Evolutionary conservation across 2,888 invertebrate species (phyloP).

Genomic region (Antheraea yamamai): DNA sequence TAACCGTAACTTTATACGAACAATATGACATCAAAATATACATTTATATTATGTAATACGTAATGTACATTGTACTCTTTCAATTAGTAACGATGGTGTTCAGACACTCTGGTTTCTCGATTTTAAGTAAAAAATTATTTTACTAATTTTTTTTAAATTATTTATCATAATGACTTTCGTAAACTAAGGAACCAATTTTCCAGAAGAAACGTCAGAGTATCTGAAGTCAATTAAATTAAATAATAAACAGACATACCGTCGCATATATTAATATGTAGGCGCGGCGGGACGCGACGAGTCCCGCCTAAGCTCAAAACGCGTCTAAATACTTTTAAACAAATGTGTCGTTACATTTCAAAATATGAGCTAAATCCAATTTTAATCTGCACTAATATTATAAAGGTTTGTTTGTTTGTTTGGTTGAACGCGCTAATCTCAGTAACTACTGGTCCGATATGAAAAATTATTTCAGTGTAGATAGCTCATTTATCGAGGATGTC

Average conservation of each 20-base stretch:
- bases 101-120: not conserved
- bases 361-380: too few relatives aligned
- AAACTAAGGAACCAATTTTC: not conserved
- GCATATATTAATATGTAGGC: slow-evolving; percentile 1
- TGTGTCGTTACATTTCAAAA: too few relatives aligned
- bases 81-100: not conserved
- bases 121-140: not conserved
- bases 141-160: not conserved
- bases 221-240: not conserved
- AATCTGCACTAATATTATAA: too few relatives aligned
- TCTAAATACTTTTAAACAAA: slow-evolving; percentile 35
- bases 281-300: not conserved
- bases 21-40: slow-evolving; percentile 12
- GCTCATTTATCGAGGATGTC: too few relatives aligned
- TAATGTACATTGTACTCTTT: slow-evolving; percentile 2
- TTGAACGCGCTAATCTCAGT: too few relatives aligned
- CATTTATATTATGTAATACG: not conserved
- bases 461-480: too few relatives aligned
- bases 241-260: not conserved
- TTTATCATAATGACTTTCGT: not conserved
- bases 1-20: slow-evolving; percentile 2
- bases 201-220: slow-evolving; percentile 4
- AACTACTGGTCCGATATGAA: too few relatives aligned
- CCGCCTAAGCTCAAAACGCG: slow-evolving; percentile 21
- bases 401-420: too few relatives aligned